phyloP scores from a whole-genome alignment of 1,140 invertebrate genomes.

The Platorchestia sp. region DNA sequence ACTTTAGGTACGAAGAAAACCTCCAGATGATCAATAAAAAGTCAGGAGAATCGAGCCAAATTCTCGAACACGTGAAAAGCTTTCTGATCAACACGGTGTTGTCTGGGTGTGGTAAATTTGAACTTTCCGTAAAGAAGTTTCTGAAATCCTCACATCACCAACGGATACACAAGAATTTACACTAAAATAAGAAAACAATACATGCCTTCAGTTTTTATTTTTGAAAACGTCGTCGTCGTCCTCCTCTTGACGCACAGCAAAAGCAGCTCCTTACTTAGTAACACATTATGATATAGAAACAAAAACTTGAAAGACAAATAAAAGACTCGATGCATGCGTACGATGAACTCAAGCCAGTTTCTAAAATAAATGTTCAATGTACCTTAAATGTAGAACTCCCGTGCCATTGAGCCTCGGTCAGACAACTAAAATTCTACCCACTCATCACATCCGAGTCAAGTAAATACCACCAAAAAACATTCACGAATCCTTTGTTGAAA shows the following conservation, averaged over 20 bases:
- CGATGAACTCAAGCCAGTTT: constrained; percentile 47
- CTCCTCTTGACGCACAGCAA: no score
- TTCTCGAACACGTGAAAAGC: background rate
- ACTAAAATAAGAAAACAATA: background rate
- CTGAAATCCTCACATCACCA: background rate
- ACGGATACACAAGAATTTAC: background rate
- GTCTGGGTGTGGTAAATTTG: background rate
- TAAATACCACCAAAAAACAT: background rate
- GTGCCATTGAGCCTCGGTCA: constrained; percentile 34
- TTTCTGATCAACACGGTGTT: background rate
- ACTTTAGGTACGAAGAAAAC: background rate
- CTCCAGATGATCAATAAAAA: background rate
- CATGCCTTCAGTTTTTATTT: background rate
- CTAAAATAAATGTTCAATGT: constrained; percentile 50
- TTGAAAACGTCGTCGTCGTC: background rate
- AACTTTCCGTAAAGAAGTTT: background rate
- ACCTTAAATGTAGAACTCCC: background rate
- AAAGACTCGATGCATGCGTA: constrained; percentile 45
- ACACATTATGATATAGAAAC: constrained; percentile 50
- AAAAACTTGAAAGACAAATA: constrained; percentile 48
- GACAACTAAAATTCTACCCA: background rate
- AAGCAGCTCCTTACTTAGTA: constrained; percentile 6
- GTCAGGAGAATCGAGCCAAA: background rate
- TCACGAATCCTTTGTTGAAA: background rate
- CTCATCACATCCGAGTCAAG: background rate